These are phyloP conservation scores for Nipponacmea schrenckii DNA, from an alignment of 2,888 invertebrate genomes.

Conservation along the genomic window DNA sequence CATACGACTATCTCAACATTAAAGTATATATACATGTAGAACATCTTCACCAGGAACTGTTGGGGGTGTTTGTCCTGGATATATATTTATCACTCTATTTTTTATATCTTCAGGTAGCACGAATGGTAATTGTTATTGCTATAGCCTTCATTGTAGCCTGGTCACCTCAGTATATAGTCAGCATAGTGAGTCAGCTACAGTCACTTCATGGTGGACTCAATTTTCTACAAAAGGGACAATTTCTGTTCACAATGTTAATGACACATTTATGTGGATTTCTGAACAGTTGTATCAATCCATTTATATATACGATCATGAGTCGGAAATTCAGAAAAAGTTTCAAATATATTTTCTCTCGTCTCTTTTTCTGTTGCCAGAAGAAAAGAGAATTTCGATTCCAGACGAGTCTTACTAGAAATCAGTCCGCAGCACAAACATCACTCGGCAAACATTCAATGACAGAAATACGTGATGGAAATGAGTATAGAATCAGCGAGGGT, in stretches of 20 bases:
- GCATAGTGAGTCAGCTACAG: conserved; percentile 67
- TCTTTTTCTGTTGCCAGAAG: conserved; percentile 33
- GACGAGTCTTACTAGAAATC: conserved; percentile 20
- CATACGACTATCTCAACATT: no score
- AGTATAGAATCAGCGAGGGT: conserved; percentile 25
- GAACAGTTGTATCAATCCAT: conserved; percentile 69
- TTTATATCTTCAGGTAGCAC: conserved; percentile 64
- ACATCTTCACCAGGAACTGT: no score
- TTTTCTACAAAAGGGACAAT: conserved; percentile 66
- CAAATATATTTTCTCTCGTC: conserved; percentile 43
- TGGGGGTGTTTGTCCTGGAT: no score
- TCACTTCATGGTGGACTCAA: conserved; percentile 41
- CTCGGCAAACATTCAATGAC: conserved; percentile 23
- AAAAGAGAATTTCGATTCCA: conserved; percentile 23
- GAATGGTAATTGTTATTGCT: conserved; percentile 70
- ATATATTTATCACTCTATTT: no score
- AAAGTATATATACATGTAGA: no score
- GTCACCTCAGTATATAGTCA: conserved; percentile 70
- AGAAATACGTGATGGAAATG: conserved; percentile 27
- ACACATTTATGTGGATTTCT: conserved; percentile 69
- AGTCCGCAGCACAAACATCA: conserved; percentile 17
- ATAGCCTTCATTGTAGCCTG: conserved; percentile 68
- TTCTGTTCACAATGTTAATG: conserved; percentile 69
- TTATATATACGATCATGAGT: conserved; percentile 70
- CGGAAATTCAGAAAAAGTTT: conserved; percentile 67